Evolutionary conservation across 2,888 invertebrate genomes (phyloP), one percentile per base, ranked within the genome.

Genomic region (Oxytorus armatus): DNA sequence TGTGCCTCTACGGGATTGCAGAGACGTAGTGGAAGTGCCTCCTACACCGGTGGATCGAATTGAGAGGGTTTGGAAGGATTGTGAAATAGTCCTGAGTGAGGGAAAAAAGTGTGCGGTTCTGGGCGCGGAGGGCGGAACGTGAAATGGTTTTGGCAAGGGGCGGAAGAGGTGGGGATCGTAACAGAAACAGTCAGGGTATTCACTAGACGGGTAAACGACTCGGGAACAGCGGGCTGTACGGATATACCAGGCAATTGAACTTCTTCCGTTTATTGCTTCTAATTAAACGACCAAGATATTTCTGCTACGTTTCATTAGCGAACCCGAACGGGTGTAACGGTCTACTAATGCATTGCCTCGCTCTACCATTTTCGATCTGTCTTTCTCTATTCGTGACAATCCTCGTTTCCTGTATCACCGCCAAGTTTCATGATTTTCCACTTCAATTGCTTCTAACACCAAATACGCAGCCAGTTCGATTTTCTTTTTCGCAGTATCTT

Each of bases 231-330:
- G 81, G 82, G 81, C 74, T 80, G 74, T 85, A 82, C 85, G 85
- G 82, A 87, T 87, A 86, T 85, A 85, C 84, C 82, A 81, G 83
- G 86, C 90, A 89, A 90, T 90, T 90, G 89, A 90, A 90, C 90
- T 89, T 86, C 87, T 87, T 88, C 86, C 89, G 89, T 90, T 90
- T 90, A 90, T 90, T 89, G 90, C 90, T 86, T 89, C 90, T 89
- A 90, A 90, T 90, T 90, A 91, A 90, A 90, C 87, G 88, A 89
- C 88, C 88, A 83, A 90, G 89, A 90, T 90, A 90, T 90, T 90
- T 90, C 88, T 88, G 85, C 87, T 87, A 88, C 89, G 89, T 90
- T 90, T 90, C 89, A 89, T 90, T 90, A 89, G 87, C 87, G 87
- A 86, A 85, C 85, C 84, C 84, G 84, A 88, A 86, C 74, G 84